Percentiles rank a stretch among this genome's conserved stretches.
phyloP scores from a whole-genome alignment of 53 echinoderm and acorn worm species.

The Mesocentrotus franciscanus region DNA sequence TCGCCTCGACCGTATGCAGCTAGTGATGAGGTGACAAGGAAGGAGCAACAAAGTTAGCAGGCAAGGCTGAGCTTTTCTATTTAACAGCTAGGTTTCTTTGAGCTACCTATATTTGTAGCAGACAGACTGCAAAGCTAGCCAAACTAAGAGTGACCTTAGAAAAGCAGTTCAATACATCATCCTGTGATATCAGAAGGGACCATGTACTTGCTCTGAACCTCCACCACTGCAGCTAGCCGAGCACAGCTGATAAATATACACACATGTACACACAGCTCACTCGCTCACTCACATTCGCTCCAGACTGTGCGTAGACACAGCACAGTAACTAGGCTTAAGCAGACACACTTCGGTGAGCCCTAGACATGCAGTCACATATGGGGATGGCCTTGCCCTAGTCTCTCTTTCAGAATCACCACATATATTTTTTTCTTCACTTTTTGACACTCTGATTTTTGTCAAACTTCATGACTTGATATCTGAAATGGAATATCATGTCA shows the following conservation, averaged over 20 bases:
- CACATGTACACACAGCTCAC: neutral
- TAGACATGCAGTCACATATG: constrained; percentile 21
- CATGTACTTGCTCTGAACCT: neutral
- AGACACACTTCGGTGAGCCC: constrained; percentile 44
- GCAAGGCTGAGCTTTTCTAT: neutral
- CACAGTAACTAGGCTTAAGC: neutral
- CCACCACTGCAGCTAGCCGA: neutral
- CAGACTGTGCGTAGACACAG: neutral
- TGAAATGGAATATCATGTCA: neutral
- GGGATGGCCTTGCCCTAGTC: constrained; percentile 29
- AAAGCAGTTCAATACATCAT: constrained; percentile 24
- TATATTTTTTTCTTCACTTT: neutral
- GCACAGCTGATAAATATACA: constrained; percentile 34
- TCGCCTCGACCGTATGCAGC: neutral
- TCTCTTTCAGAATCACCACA: neutral
- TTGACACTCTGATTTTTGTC: neutral
- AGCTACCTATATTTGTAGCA: constrained; percentile 3
- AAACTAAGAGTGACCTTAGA: neutral
- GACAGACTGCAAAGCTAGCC: constrained; percentile 33
- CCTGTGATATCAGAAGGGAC: neutral
- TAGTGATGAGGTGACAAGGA: neutral
- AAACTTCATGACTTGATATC: neutral
- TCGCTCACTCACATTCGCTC: neutral
- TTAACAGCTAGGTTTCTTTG: neutral
- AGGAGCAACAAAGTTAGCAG: neutral